These are phyloP conservation scores for Cosmia pyralina DNA, from an alignment of 2,888 invertebrate genomes.

Conservation along the genomic window DNA sequence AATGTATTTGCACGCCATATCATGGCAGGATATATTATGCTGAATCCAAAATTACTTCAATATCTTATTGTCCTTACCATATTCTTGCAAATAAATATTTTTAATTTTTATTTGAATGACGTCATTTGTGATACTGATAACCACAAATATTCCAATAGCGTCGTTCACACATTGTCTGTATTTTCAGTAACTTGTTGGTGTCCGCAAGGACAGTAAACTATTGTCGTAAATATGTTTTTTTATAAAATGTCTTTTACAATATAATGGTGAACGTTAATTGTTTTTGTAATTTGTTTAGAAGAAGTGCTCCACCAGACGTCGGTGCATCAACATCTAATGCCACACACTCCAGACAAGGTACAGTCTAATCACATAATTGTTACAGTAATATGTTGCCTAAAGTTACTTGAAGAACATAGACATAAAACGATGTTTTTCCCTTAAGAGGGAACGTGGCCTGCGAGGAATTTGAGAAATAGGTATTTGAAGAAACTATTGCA, in stretches of 20 bases:
- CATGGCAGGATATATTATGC: too few species aligned
- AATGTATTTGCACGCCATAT: too few species aligned
- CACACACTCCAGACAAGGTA: slow-evolving; percentile 88
- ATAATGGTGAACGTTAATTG: slow-evolving; percentile 18
- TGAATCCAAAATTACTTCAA: too few species aligned
- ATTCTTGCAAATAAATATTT: too few species aligned
- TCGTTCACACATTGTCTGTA: neutral
- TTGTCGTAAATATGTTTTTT: too few species aligned
- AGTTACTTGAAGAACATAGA: neutral
- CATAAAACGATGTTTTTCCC: neutral
- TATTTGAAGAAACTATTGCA: too few species aligned
- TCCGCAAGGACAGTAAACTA: neutral
- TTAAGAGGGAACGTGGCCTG: too few species aligned
- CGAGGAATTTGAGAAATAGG: too few species aligned
- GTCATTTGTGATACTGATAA: slow-evolving; percentile 28
- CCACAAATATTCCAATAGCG: slow-evolving; percentile 3
- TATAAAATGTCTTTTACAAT: slow-evolving; percentile 11
- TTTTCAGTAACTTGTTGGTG: slow-evolving; percentile 25
- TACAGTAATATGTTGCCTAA: neutral
- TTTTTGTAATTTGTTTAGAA: slow-evolving; percentile 70
- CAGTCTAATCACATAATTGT: neutral
- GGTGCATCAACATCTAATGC: slow-evolving; percentile 80
- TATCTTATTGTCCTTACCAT: too few species aligned
- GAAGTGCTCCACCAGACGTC: slow-evolving; percentile 85
- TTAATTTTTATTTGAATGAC: neutral